Evolutionary conservation across 2,797 vertebrate species (phyloP), one percentile per base, ranked within the genome.

Genomic region (Sciurus carolinensis): DNA sequence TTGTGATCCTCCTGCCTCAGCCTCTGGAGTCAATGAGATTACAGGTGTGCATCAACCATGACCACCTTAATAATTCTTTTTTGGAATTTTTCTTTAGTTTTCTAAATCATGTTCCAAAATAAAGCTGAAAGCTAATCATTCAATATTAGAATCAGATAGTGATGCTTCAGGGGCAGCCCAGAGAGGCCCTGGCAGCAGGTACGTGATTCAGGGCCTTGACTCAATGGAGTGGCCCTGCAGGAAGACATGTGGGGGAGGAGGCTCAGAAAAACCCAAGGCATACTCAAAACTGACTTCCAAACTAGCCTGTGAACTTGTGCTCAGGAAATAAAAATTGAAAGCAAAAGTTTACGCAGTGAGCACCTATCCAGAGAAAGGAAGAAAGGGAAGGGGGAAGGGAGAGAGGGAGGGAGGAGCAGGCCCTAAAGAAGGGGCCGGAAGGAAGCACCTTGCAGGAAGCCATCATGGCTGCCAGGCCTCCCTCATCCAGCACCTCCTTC

Each of bases 261-360:
- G 30, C 15, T 26, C 54, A 57, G 20, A 36, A 15, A 22, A 2
- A 62, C 24, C 26, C 24, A 42, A 28, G 11, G n/a, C 52, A 57
- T 9, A 22, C 54, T 87, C 8, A 33, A 82, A 44, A 67, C 15
- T 52, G 11, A 52, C 20, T 75, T 79, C 20, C 52, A 89, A 93
- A 59, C 33, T 39, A 73, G 39, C 2, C 5, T 39, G 69, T n/a
- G 10, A 12, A 10, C 85, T 12, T 44, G 24, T 71, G 5, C 30
- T 87, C 7, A 24, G 36, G 81, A 95, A 95, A 76, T 36, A 77
- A 64, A 91, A 67, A 6, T 66, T 76, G 24, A n/a, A n/a, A 72
- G 28, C 50, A 79, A 17, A 62, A 76, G 2, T 86, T 80, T 64
- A 54, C 54, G 5, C 11, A 67, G 17, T 62, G 69, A 72, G 22